phyloP scores from a whole-genome alignment of 2,888 invertebrate species.

The Drosophila lutescens region DNA sequence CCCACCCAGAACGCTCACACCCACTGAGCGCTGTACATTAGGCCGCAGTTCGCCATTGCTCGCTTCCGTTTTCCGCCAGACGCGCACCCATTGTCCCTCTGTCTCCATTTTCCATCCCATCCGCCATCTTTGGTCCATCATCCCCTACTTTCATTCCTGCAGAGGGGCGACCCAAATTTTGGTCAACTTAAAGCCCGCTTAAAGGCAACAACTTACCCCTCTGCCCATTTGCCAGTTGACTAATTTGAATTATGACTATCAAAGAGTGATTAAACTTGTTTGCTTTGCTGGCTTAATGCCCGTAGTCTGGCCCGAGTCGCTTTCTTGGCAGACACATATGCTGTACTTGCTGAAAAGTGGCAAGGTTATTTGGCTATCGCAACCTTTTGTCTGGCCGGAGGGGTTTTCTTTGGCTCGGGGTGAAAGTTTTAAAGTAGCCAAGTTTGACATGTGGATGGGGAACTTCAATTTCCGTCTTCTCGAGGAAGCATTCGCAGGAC shows the following conservation, averaged over 20 bases:
- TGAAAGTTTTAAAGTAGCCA: not conserved
- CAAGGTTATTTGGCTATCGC: slow-evolving; percentile 36
- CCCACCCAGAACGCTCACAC: slow-evolving; percentile 19
- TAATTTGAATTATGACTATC: slow-evolving; percentile 77
- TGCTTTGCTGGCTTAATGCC: slow-evolving; percentile 57
- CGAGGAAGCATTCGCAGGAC: too few species aligned
- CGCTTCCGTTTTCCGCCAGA: slow-evolving; percentile 69
- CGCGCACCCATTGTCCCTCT: slow-evolving; percentile 33
- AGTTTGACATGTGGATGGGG: not conserved
- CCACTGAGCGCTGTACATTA: slow-evolving; percentile 56
- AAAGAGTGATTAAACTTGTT: slow-evolving; percentile 74
- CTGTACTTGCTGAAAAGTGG: slow-evolving; percentile 19
- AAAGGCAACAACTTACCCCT: slow-evolving; percentile 51
- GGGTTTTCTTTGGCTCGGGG: not conserved
- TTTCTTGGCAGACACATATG: slow-evolving; percentile 58
- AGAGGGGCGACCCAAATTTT: slow-evolving; percentile 37
- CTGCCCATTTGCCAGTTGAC: slow-evolving; percentile 68
- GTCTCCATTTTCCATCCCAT: not conserved
- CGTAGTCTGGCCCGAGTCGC: slow-evolving; percentile 50
- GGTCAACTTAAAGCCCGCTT: slow-evolving; percentile 65
- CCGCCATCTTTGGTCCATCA: not conserved
- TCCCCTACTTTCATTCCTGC: slow-evolving; percentile 5
- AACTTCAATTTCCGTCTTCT: not conserved
- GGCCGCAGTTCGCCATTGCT: slow-evolving; percentile 72
- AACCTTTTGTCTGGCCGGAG: slow-evolving; percentile 9